Evolutionary conservation across 2,113 vertebrate genomes (phyloP).

Genomic region (Tiliqua scincoides): DNA sequence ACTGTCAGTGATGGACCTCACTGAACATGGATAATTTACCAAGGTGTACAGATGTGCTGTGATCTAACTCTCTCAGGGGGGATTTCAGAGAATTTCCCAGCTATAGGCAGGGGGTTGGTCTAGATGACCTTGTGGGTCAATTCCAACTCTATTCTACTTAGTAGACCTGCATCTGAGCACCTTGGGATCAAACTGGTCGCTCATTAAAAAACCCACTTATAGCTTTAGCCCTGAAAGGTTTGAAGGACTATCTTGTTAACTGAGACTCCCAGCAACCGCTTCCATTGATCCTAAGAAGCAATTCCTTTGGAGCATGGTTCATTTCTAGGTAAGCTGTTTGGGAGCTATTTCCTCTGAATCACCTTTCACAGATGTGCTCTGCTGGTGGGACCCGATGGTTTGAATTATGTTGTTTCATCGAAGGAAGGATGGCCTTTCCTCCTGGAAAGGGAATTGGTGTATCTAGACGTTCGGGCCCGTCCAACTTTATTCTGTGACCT

Average conservation of each 20-base stretch:
- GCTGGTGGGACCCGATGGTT: neutral
- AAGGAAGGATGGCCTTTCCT: too few relatives aligned
- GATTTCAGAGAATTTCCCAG: too few relatives aligned
- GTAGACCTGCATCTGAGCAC: too few relatives aligned
- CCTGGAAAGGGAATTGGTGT: neutral
- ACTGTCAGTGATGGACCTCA: too few relatives aligned
- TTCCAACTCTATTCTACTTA: too few relatives aligned
- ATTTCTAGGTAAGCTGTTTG: neutral
- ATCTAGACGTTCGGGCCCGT: neutral
- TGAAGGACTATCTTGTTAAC: neutral
- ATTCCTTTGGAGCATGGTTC: too few relatives aligned
- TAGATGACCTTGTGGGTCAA: too few relatives aligned
- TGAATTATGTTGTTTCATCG: neutral
- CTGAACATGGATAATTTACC: too few relatives aligned
- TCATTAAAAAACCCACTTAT: neutral
- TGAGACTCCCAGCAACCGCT: too few relatives aligned
- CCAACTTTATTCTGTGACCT: neutral
- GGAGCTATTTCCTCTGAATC: neutral
- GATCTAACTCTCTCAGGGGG: too few relatives aligned
- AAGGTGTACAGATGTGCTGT: too few relatives aligned
- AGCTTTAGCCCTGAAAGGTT: neutral
- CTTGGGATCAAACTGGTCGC: neutral
- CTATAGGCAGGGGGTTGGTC: too few relatives aligned
- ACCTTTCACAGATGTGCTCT: neutral
- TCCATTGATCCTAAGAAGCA: neutral